Evolutionary conservation across 2,113 vertebrate genomes (phyloP).

Genomic region (Cyrtonyx montezumae): DNA sequence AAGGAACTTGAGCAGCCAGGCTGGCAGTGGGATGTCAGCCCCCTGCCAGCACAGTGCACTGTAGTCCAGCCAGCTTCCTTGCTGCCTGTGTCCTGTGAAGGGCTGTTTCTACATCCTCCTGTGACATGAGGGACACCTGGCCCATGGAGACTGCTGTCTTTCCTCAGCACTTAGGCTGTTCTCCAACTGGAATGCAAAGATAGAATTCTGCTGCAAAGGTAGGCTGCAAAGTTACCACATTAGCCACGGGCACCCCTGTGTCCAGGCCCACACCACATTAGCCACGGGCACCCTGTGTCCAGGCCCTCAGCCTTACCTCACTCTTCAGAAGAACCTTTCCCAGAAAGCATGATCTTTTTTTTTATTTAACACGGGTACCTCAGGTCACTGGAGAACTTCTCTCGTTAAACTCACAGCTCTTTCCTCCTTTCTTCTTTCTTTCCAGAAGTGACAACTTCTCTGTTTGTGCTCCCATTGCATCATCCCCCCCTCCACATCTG

Average conservation of each 20-base stretch:
- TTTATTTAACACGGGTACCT: neutral
- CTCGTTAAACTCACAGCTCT: neutral
- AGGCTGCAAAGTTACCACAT: neutral
- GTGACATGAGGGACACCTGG: accelerated
- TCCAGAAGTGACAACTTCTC: neutral
- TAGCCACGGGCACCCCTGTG: neutral
- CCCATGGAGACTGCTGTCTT: accelerated
- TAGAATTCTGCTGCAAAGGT: neutral
- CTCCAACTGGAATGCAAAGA: neutral
- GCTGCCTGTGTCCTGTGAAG: accelerated
- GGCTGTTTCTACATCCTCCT: neutral
- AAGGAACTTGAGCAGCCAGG: neutral
- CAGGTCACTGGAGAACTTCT: neutral
- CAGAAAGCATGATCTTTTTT: neutral
- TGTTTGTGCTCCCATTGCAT: neutral
- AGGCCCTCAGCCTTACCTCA: neutral
- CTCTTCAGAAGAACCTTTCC: neutral
- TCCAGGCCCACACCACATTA: neutral
- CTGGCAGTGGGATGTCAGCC: neutral
- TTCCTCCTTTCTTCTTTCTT: neutral
- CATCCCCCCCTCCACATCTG: neutral
- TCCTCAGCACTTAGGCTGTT: neutral
- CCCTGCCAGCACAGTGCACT: neutral
- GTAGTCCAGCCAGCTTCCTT: neutral
- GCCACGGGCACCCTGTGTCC: neutral